Base-by-base conservation (phyloP, 2,113 vertebrate species). In the Oreochromis spilurus region DNA sequence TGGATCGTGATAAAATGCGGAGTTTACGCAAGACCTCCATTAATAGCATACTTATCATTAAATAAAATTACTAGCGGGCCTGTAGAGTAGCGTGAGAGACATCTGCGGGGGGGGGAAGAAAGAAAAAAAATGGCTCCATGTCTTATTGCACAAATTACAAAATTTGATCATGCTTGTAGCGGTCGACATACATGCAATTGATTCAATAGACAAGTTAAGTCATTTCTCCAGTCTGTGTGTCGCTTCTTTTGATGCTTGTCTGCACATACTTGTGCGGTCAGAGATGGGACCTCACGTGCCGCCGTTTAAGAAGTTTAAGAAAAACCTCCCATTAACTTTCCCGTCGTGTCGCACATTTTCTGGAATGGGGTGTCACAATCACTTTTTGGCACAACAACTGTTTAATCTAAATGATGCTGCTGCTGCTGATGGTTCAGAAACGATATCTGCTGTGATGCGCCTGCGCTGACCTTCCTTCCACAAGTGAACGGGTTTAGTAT, bases 191-290 rank as follows among this genome's bases (percentile, higher is more conserved):
- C 50, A 62, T 84, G 88, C 82, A 91, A 91, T 79, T 91, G 88
- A 90, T 84, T 89, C 58, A 92, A 86, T 53, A 72, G 78, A 58
- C 58, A 78, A 58, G 60, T 88, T 85, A 86, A 89, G 80, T 89
- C 2, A 91, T 89, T 90, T 87, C 70, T 82, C 77, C 80, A 84
- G 62, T 82, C 70, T 55, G 81, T 34, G 62, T 38, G 86, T 72
- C 78, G 48, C 85, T 88, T 45, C 78, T 84, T 94, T 90, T 93
- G 87, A 92, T 93, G 90, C 70, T 70, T 55, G 84, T 94, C 21
- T 80, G 55, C 84, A 81, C 79, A 75, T 84, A 86, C 72, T 45
- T 54, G 19, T 53, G 89, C 31, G 58, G 79, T 84, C 29, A 80
- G 24, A 85, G 14, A 8, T 21, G n/a, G 43, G 83, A 72, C 31